Conservation (phyloP, 2,113 vertebrate species). For the Callocephalon fimbriatum region DNA sequence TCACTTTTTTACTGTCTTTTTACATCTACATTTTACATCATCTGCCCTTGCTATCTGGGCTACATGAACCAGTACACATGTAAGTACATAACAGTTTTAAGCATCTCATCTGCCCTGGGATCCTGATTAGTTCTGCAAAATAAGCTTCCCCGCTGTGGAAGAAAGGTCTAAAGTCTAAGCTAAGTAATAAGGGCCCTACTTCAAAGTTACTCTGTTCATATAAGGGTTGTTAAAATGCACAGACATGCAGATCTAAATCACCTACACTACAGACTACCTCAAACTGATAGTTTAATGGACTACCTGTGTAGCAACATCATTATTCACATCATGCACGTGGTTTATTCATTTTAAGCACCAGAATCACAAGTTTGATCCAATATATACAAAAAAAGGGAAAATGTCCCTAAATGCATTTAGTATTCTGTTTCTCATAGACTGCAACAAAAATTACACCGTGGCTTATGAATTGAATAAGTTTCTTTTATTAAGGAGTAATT, state of each 20-base stretch:
- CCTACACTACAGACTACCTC: background rate
- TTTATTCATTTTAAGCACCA: background rate
- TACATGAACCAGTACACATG: background rate
- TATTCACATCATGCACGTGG: background rate
- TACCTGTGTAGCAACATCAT: background rate
- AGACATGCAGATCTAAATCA: background rate
- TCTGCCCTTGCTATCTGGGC: background rate
- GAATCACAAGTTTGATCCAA: background rate
- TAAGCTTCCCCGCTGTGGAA: background rate
- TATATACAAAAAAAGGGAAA: background rate
- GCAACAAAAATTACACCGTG: background rate
- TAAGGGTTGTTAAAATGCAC: background rate
- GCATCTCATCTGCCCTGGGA: background rate
- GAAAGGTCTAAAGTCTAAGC: background rate
- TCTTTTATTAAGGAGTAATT: background rate
- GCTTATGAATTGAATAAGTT: background rate
- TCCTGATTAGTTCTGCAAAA: background rate
- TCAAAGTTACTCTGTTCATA: background rate
- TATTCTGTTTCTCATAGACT: background rate
- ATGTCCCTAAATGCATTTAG: background rate
- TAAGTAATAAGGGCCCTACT: background rate
- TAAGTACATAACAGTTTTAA: background rate
- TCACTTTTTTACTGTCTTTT: background rate
- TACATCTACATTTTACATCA: background rate
- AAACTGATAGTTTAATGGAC: background rate